A percentile compares a stretch with the other conserved stretches of the same genome.
Evolutionary conservation across 2,888 invertebrate genomes (phyloP).

Genomic region (Drosophila prolongata): DNA sequence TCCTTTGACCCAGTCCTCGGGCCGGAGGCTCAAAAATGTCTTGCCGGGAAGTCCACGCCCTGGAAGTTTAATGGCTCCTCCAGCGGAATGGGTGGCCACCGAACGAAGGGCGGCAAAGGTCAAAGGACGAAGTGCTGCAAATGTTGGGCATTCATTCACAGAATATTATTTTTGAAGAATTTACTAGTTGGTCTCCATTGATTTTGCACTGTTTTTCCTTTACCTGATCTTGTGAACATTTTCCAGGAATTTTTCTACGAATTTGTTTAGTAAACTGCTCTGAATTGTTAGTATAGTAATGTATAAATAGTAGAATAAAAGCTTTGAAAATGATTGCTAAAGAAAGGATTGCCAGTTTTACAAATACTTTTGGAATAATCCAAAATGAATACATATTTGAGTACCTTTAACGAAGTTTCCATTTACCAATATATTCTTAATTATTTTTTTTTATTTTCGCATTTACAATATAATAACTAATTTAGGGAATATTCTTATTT

Average conservation of each 20-base stretch:
- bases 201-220: background rate
- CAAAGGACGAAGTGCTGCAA: slow-evolving; percentile 1
- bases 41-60: background rate
- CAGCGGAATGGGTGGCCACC: background rate
- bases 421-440: too few relatives aligned
- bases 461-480: too few relatives aligned
- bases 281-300: background rate
- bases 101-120: background rate
- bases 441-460: too few relatives aligned
- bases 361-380: too few relatives aligned
- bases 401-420: too few relatives aligned
- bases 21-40: too few relatives aligned
- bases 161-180: background rate
- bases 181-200: too few relatives aligned
- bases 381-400: too few relatives aligned
- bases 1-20: slow-evolving; percentile 4
- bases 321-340: background rate
- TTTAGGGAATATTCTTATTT: too few relatives aligned
- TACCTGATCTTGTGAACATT: slow-evolving; percentile 8
- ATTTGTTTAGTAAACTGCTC: background rate
- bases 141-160: background rate
- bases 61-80: background rate
- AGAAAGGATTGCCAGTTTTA: background rate
- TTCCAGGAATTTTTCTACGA: background rate
- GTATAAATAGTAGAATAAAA: background rate